Evolutionary conservation across 2,797 vertebrate species (phyloP), one percentile per base, ranked within the genome.

Genomic region (Rhadinocentrus ornatus): DNA sequence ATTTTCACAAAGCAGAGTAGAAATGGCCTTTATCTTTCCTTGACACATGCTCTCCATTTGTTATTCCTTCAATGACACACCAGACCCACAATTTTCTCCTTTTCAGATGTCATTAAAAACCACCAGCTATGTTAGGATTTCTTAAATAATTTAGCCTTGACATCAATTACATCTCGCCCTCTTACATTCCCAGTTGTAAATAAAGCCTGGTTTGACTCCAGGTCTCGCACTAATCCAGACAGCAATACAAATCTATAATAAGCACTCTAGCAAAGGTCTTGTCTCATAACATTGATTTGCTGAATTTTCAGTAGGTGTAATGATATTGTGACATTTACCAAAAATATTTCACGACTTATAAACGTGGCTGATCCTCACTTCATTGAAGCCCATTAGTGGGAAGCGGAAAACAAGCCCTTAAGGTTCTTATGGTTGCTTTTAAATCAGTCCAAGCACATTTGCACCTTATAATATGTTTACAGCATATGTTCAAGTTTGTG

Each of bases 41-140:
- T 13, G 55, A 70, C 52, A n/a, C 35, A 63, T 72, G 59, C 63
- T 62, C 60, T 63, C 84, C 65, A 69, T 78, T 73, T 46, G 32
- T 24, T 31, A 32, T 78, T 85, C 50, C 11, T 58, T 85, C 71
- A 44, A 65, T 73, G 46, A n/a, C 56, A 32, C 66, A 50, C 24
- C 3, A 82, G 48, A 83, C 59, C 80, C 75, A 1, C 0, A 62
- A 84, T 75, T 91, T 87, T 78, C 32, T 69, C 54, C 67, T n/a
- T 76, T 67, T 71, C 55, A 75, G 65, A 79, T 74, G 78, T 81
- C 77, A 73, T 59, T 37, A 24, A 16, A 85, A 88, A 86, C 66
- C 62, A 77, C 79, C 6, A n/a, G 2, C 66, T 65, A 32, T 69
- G 85, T 87, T 80, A 83, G 58, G 61, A 73, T 55, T 66, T 70